Percentiles rank a stretch among this genome's conserved stretches.
These are phyloP conservation scores for Pocillopora verrucosa DNA, from an alignment of 64 coral and sea anemone species.

Conservation along the genomic window DNA sequence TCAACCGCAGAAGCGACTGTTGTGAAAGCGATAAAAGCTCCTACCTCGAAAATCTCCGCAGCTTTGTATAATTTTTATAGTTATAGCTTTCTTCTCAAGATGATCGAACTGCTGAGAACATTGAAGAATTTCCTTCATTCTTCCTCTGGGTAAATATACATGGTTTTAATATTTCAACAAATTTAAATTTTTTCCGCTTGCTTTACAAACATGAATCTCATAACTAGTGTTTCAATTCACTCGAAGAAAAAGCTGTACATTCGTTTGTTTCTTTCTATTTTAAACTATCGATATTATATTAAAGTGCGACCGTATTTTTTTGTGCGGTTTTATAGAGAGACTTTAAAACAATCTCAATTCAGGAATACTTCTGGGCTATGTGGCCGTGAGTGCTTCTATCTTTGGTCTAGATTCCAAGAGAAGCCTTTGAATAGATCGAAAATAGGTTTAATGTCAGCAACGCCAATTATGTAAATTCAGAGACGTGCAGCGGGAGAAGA, in stretches of 20 bases:
- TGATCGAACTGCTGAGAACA: slow-evolving; percentile 19
- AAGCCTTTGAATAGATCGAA: neutral
- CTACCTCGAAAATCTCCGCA: neutral
- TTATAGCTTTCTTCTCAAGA: neutral
- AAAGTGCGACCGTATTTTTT: too few relatives aligned
- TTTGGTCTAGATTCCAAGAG: neutral
- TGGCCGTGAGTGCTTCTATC: neutral
- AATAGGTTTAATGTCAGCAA: neutral
- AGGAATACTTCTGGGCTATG: neutral
- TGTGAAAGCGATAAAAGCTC: neutral
- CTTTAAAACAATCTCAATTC: neutral
- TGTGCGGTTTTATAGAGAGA: too few relatives aligned
- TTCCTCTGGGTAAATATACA: slow-evolving; percentile 34
- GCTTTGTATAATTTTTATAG: neutral
- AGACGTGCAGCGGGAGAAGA: neutral
- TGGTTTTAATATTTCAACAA: neutral
- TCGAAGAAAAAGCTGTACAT: neutral
- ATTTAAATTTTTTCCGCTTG: neutral
- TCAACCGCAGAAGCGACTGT: neutral
- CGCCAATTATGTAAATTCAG: neutral
- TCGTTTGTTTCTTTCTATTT: neutral
- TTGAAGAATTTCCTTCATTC: slow-evolving; percentile 45
- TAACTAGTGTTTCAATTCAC: neutral
- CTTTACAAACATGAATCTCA: neutral
- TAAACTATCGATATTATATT: too few relatives aligned